A percentile compares a stretch with the other conserved stretches of the same genome.
Evolutionary conservation across 2,888 invertebrate genomes (phyloP).

Genomic region (Melinaea marsaeus): DNA sequence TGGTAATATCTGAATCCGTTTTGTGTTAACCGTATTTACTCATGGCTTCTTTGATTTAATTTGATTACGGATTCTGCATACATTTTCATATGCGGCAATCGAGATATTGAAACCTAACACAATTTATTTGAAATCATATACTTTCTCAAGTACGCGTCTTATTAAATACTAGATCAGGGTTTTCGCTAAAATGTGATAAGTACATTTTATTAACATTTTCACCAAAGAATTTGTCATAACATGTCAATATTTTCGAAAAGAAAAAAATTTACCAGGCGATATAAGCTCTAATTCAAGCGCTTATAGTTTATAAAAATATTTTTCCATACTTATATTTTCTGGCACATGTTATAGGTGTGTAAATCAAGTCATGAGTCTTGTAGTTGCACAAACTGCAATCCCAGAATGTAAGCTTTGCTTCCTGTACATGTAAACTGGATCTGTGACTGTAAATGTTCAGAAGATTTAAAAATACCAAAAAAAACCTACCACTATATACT

Average conservation of each 20-base stretch:
- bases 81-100: conserved; percentile 28
- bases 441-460: too few species aligned
- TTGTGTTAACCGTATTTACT: conserved; percentile 35
- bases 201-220: background rate
- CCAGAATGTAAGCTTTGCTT: conserved; percentile 16
- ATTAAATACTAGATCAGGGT: background rate
- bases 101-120: conserved; percentile 16
- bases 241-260: background rate
- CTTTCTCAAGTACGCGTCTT: conserved; percentile 8
- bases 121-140: conserved; percentile 1
- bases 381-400: too few species aligned
- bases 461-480: too few species aligned
- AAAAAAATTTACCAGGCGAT: conserved; percentile 8
- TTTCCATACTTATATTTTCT: conserved; percentile 22
- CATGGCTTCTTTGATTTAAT: conserved; percentile 32
- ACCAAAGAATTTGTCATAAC: background rate
- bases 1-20: conserved; percentile 38
- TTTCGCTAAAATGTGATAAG: background rate
- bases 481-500: background rate
- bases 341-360: conserved; percentile 32
- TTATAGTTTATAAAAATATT: conserved; percentile 20
- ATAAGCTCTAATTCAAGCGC: conserved; percentile 22
- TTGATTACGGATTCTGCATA: conserved; percentile 28
- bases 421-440: conserved; percentile 4
- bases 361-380: conserved; percentile 27